Percentiles rank a stretch among this genome's conserved stretches.
Conservation (phyloP, 2,888 invertebrate species). For the Dione juno region DNA sequence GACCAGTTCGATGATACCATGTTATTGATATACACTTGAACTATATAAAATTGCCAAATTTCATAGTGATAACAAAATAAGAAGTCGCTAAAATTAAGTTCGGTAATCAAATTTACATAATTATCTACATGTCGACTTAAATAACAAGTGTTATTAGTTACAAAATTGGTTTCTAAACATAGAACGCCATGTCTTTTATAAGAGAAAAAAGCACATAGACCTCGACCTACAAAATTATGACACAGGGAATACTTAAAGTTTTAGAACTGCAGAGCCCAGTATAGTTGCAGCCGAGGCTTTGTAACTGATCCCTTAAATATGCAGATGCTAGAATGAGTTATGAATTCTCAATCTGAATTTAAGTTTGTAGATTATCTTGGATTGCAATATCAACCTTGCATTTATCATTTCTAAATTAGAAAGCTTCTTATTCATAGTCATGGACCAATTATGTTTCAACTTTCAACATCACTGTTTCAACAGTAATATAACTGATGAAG, state of each 20-base stretch:
- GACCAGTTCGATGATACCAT: too few species aligned
- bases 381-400: constrained; percentile 15
- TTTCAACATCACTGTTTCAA: neutral
- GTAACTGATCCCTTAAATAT: constrained; percentile 18
- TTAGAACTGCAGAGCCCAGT: neutral
- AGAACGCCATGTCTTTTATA: neutral
- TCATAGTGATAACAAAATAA: too few species aligned
- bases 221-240: neutral
- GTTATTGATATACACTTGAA: too few species aligned
- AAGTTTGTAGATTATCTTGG: constrained; percentile 23
- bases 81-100: too few species aligned
- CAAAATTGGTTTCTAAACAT: too few species aligned
- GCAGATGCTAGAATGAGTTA: constrained; percentile 3
- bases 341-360: constrained; percentile 15
- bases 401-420: neutral
- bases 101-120: too few species aligned
- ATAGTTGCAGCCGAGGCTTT: neutral
- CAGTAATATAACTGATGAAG: neutral
- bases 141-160: too few species aligned
- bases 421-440: neutral
- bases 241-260: neutral
- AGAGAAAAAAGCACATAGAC: neutral
- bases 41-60: too few species aligned
- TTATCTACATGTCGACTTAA: too few species aligned
- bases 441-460: neutral